Base-by-base conservation (phyloP, 1,140 invertebrate genomes). In the Rhysida immarginata region DNA sequence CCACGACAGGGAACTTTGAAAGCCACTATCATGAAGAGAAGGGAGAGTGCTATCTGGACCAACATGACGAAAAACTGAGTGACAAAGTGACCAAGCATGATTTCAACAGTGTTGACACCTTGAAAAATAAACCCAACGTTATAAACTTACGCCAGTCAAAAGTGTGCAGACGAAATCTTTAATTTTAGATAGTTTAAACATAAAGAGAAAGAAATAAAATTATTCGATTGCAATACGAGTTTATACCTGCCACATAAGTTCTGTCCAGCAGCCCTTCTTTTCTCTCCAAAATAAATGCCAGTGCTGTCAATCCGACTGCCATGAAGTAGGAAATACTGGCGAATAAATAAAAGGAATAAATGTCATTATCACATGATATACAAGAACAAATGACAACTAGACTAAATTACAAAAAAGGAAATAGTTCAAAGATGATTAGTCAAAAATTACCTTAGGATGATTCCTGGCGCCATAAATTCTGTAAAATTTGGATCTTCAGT, bases 51-150 rank as follows among this genome's bases (percentile, higher is more conserved):
- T 0, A 90, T 87, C 76, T 96, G 92, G 0, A 90, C 86, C 52
- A 86, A 81, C 85, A 96, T 91, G 11, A 95, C 87, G 16, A 92
- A 79, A 65, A 95, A 89, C 74, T 96, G 91, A 0, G 89, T 92
- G 2, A 90, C 78, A 14, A 96, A 84, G 66, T 95, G 91, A 5
- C 88, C 90, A 62, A 92, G 82, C 43, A 96, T 78, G 60, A 96
- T 85, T 75, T 96, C 90, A 1, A 82, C 80, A 0, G 88, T 84
- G 0, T 82, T 81, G 0, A 96, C 88, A 49, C 92, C 90, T 63
- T 8, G 23, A 48, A 48, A 11, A 41, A 11, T 11, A 41, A n/a
- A n/a, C n/a, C n/a, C n/a, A n/a, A n/a, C n/a, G n/a, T n/a, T n/a
- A n/a, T n/a, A n/a, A n/a, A n/a, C n/a, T n/a, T n/a, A n/a, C n/a